These are phyloP conservation scores for Mirounga angustirostris DNA, from an alignment of 2,113 vertebrate species.

Conservation along the genomic window DNA sequence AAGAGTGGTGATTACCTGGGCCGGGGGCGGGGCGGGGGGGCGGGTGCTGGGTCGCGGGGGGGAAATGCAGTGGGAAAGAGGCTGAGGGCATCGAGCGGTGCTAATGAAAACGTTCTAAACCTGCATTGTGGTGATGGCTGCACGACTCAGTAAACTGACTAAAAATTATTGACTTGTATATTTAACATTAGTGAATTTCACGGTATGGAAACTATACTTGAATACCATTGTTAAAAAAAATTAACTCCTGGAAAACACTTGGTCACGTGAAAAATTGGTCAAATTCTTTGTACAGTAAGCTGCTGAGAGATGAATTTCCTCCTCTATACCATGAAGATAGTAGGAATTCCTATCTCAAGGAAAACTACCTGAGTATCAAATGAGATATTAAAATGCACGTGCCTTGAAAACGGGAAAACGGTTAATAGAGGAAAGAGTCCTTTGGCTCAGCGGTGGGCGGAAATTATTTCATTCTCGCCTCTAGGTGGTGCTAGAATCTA, in stretches of 20 bases:
- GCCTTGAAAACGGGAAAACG: conserved; percentile 49
- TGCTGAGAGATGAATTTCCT: background rate
- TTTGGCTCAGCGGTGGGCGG: background rate
- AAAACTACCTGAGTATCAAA: background rate
- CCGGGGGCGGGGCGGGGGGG: no score
- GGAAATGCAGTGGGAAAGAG: background rate
- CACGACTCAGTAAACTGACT: background rate
- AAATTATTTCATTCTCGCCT: conserved; percentile 67
- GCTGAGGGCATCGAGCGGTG: background rate
- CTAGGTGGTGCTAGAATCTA: conserved; percentile 87
- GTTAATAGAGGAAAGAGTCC: background rate
- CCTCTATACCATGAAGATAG: background rate
- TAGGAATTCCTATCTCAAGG: background rate
- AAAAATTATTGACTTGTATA: background rate
- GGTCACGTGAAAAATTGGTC: background rate
- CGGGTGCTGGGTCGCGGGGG: no score
- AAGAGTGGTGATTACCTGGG: background rate
- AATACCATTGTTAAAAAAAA: background rate
- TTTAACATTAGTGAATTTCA: background rate
- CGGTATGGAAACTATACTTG: background rate
- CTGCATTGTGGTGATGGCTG: background rate
- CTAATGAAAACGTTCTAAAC: background rate
- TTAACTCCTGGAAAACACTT: background rate
- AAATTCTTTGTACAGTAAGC: background rate
- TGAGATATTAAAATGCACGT: background rate